Base-by-base conservation (phyloP, 2,113 vertebrate genomes). In the Notothenia rossii region DNA sequence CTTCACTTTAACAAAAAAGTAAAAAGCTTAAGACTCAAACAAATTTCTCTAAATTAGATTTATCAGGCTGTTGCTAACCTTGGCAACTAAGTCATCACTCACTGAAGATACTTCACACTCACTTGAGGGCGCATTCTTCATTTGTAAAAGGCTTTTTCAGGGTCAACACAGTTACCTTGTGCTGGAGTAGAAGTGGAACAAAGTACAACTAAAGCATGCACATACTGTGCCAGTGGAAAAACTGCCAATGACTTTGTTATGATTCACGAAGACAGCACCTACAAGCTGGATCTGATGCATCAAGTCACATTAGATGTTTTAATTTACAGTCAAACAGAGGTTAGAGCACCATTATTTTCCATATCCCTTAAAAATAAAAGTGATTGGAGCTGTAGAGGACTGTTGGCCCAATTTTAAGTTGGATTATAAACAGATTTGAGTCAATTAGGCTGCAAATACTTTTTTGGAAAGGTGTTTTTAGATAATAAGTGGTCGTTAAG, bases 141-240 rank as follows among this genome's bases (percentile, higher is more conserved):
- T 33, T 72, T 79, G 77, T 84, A 75, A 73, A 22, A 54, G 46
- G 15, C 22, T 62, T 68, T 60, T 62, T 71, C 49, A 45, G 17
- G 74, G 36, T 64, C 14, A 14, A 7, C 13, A 48, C 63, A 68
- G 20, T 69, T 61, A 22, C 54, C 49, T 9, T 61, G 48, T 10
- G 50, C 67, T 86, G 15, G 45, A 65, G 20, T 45, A 11, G 12
- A 70, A 86, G 36, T 46, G 53, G 48, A 50, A 46, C 45, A 55
- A 0, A 71, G 70, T 73, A 51, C 53, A 74, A 50, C 43, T 18
- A 36, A 82, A 82, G 17, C 53, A 54, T 62, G 50, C 10, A 46
- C 36, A 73, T 49, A 72, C 7, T 20, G 33, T 29, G 40, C 48
- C 25, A 17, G 22, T 6, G 55, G 36, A 36, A 46, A 20, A 73